Conservation (phyloP, 2,888 invertebrate genomes). For the Ochropleura plecta region DNA sequence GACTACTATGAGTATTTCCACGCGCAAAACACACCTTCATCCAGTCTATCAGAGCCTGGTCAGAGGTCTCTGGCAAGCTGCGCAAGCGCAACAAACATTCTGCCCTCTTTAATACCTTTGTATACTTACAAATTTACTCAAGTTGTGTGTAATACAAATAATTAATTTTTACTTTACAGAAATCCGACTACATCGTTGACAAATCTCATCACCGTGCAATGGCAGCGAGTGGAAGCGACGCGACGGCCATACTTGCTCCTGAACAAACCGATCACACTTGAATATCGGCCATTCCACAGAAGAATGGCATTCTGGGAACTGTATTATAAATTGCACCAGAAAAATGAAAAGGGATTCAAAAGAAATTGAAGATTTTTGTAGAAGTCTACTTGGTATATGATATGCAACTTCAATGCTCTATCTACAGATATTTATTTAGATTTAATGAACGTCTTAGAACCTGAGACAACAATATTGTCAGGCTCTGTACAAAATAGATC, state of each 20-base stretch:
- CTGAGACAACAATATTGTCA: background rate
- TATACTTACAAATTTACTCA: background rate
- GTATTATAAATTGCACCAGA: constrained; percentile 43
- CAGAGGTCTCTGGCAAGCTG: background rate
- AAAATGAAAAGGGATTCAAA: constrained; percentile 29
- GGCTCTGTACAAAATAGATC: background rate
- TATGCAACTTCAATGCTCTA: background rate
- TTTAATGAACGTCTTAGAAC: background rate
- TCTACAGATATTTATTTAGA: constrained; percentile 16
- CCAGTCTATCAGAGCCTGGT: background rate
- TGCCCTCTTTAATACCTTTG: background rate
- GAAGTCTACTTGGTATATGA: too few species aligned
- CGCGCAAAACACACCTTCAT: background rate
- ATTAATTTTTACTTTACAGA: constrained; percentile 21
- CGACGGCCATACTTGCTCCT: constrained; percentile 31
- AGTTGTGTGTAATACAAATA: background rate
- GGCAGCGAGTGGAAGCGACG: constrained; percentile 10
- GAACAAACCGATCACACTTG: constrained; percentile 34
- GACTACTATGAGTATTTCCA: background rate
- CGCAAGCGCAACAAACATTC: background rate
- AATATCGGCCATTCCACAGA: constrained; percentile 31
- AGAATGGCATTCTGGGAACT: constrained; percentile 51
- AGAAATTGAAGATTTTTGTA: background rate
- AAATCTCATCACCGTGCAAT: constrained; percentile 32
- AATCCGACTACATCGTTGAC: constrained; percentile 38